Evolutionary conservation across 2,888 invertebrate species (phyloP).

Genomic region (Pachliopta kotzebuea): DNA sequence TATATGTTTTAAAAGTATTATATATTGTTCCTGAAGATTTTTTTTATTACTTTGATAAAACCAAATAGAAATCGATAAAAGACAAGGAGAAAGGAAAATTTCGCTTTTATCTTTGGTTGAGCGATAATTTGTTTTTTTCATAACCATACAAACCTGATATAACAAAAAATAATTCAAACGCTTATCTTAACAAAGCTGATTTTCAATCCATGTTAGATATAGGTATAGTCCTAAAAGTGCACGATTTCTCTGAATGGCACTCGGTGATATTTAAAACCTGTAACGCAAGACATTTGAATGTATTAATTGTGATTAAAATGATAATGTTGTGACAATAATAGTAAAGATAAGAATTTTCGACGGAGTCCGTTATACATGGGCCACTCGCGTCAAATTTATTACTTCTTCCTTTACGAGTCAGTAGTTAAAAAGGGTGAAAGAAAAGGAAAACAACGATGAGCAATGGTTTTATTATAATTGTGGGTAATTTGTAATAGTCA

Average conservation of each 20-base stretch:
- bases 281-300: background rate
- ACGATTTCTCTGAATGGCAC: background rate
- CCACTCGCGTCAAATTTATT: background rate
- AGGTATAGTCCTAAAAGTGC: background rate
- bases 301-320: background rate
- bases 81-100: constrained; percentile 1
- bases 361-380: background rate
- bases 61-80: background rate
- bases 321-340: background rate
- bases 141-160: constrained; percentile 1
- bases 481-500: background rate
- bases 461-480: background rate
- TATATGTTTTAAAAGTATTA: background rate
- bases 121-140: background rate
- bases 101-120: background rate
- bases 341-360: background rate
- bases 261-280: constrained; percentile 1
- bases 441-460: background rate
- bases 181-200: background rate
- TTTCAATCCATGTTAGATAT: background rate
- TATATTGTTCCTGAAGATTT: background rate
- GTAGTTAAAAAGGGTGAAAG: background rate
- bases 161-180: background rate
- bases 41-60: background rate
- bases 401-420: background rate